Conservation (phyloP, 2,797 vertebrate genomes). For the Notolepis coatsorum region DNA sequence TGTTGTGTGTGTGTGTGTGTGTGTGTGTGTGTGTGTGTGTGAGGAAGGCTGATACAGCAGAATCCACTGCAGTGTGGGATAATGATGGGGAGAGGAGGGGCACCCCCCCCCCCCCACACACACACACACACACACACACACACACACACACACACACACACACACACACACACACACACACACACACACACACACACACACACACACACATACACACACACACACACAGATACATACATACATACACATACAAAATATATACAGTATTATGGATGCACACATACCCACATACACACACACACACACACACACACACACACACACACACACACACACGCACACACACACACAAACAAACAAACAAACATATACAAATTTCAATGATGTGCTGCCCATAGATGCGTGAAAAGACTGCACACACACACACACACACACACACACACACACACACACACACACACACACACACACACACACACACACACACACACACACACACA, state of each 20-base stretch:
- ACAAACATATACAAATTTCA: slow-evolving; percentile 34
- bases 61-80: slow-evolving; percentile 35
- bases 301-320: slow-evolving; percentile 3
- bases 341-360: slow-evolving; percentile 14
- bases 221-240: not conserved
- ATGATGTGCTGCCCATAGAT: no score
- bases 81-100: not conserved
- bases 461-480: not conserved
- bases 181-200: slow-evolving; percentile 24
- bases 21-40: slow-evolving; percentile 2
- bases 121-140: slow-evolving; percentile 5
- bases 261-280: not conserved
- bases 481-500: slow-evolving; percentile 23
- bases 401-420: not conserved
- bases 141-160: not conserved
- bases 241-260: slow-evolving; percentile 27
- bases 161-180: not conserved
- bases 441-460: slow-evolving; percentile 1
- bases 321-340: not conserved
- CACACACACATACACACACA: slow-evolving; percentile 18
- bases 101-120: not conserved
- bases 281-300: slow-evolving; percentile 2
- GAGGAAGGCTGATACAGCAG: slow-evolving; percentile 43
- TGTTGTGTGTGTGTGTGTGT: slow-evolving; percentile 4
- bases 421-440: slow-evolving; percentile 4